Base-by-base conservation (phyloP, 2,888 invertebrate genomes). In the Petrolisthes manimaculis region DNA sequence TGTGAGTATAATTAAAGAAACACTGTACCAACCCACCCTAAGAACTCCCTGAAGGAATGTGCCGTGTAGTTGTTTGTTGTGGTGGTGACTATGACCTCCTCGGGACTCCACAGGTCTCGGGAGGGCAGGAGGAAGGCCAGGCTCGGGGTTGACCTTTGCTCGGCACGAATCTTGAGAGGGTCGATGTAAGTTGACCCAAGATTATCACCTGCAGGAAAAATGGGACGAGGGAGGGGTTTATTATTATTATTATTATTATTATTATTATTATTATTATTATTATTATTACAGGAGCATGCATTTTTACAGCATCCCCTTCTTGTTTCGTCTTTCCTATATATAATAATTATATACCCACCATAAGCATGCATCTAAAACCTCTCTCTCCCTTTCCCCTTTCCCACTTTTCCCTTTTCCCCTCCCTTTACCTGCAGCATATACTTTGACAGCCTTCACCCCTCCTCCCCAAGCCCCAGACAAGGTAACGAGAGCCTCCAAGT, bases 391-490 rank as follows among this genome's bases (percentile, higher is more conserved):
- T 37, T 37, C 37, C 37, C 37, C 37, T 37, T 37, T 37, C 0
- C 37, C 37, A 0, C 37, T 2, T 37, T 37, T 37, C 0, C 37
- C 37, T 37, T 37, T 37, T 37, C 37, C 37, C 37, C 2, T 37
- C 2, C 9, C 37, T 6, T n/a, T 53, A 96, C 97, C 98, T 92
- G 98, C 97, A 79, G 98, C 97, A 94, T 97, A 98, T 0, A 99
- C 97, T 93, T 98, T 97, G 4, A 99, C 94, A 1, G 99, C 97
- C 93, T 99, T 99, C 77, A 97, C 95, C 71, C 98, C 96, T 0
- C 99, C 99, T 55, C 96, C 99, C 98, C 98, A 99, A 3, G 97
- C 98, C 0, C 97, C 98, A 81, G 97, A 96, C 78, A 99, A 94
- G 3, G 97, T 96, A 5, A 99, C 95, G 91, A 97, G 94, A 51